A percentile compares a stretch with the other conserved stretches of the same genome.
Conservation (phyloP, 23 tunicate species). For the Trididemnum nubilum region DNA sequence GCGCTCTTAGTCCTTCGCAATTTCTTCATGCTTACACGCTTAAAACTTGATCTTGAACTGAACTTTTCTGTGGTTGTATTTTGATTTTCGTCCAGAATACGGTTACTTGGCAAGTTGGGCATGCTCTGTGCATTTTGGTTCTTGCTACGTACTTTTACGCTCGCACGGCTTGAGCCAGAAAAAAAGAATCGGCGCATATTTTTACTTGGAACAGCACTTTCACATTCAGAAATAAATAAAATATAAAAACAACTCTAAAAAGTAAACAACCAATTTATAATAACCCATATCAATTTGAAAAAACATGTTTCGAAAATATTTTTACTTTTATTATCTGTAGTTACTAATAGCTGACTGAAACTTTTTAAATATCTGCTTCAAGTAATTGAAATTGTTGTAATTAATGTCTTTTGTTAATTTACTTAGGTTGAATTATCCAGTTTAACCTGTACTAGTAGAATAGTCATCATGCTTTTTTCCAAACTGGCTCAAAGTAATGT, state of each 20-base stretch:
- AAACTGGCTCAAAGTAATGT: no score
- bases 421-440: no score
- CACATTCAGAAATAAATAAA: neutral
- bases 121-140: neutral
- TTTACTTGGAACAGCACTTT: neutral
- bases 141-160: slow-evolving; percentile 6
- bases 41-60: slow-evolving; percentile 27
- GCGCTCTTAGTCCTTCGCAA: slow-evolving; percentile 28
- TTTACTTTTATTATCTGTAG: no score
- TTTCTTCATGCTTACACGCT: slow-evolving; percentile 17
- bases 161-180: neutral
- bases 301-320: no score
- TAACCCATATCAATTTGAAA: no score
- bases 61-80: neutral
- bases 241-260: neutral
- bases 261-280: no score
- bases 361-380: no score
- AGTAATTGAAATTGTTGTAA: no score
- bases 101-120: neutral
- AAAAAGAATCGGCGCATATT: neutral
- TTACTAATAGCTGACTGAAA: no score
- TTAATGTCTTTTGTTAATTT: no score
- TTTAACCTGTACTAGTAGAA: no score
- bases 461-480: no score
- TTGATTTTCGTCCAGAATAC: neutral